These are phyloP conservation scores for Potamarius usumacintae DNA, from an alignment of 2,113 vertebrate genomes.

Conservation along the genomic window DNA sequence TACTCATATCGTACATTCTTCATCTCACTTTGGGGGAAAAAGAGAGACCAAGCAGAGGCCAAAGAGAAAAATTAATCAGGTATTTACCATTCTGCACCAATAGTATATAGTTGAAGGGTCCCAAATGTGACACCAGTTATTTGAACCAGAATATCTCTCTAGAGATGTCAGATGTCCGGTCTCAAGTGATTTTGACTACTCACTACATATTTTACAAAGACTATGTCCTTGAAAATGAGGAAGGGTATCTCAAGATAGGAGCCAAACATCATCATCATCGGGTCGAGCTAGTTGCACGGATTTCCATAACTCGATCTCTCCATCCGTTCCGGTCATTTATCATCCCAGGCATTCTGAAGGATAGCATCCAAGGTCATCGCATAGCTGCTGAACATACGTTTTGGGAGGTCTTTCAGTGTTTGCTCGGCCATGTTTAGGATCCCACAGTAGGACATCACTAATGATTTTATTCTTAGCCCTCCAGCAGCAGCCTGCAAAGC, in stretches of 20 bases:
- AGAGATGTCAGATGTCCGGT: neutral
- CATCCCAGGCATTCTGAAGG: too few species aligned
- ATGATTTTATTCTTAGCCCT: too few species aligned
- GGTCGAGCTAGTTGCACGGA: too few species aligned
- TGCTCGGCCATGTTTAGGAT: too few species aligned
- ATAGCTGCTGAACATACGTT: too few species aligned
- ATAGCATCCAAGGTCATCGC: too few species aligned
- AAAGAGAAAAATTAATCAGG: slow-evolving; percentile 19
- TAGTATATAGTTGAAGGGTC: slow-evolving; percentile 8
- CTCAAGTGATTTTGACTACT: neutral
- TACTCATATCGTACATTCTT: neutral
- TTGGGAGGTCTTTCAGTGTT: too few species aligned
- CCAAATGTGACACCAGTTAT: slow-evolving; percentile 17
- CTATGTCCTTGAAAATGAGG: neutral
- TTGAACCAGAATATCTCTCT: neutral
- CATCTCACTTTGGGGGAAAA: neutral
- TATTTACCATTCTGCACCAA: slow-evolving; percentile 25
- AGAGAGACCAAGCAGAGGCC: slow-evolving; percentile 27
- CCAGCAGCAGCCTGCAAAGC: too few species aligned
- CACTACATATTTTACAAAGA: neutral
- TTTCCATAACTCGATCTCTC: too few species aligned
- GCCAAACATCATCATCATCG: too few species aligned
- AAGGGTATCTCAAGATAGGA: neutral
- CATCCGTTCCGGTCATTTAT: too few species aligned
- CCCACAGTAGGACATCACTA: too few species aligned